Evolutionary conservation across 2,113 vertebrate genomes (phyloP).

Genomic region (Labeo rohita): DNA sequence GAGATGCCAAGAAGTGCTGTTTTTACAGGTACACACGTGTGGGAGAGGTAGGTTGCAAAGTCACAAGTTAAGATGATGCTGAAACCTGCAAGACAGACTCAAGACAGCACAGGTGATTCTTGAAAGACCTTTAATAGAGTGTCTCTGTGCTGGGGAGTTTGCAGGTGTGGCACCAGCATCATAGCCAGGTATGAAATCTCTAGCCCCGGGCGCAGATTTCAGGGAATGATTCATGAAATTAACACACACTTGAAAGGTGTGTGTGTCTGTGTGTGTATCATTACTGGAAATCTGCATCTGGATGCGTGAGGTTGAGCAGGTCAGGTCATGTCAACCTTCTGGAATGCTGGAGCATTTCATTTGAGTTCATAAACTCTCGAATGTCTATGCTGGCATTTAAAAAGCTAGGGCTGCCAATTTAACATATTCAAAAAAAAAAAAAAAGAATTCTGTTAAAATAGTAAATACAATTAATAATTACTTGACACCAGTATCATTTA

Average conservation of each 20-base stretch:
- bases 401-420: background rate
- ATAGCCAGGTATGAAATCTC: constrained; percentile 4
- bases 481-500: no score
- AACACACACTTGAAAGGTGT: constrained; percentile 18
- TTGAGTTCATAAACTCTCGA: background rate
- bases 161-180: background rate
- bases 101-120: background rate
- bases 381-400: background rate
- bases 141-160: background rate
- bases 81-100: background rate
- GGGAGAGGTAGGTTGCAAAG: background rate
- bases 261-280: background rate
- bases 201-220: constrained; percentile 26
- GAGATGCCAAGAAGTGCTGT: background rate
- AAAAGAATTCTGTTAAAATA: background rate
- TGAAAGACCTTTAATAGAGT: background rate
- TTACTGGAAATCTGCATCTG: constrained; percentile 11
- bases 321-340: constrained; percentile 40
- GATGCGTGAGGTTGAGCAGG: constrained; percentile 14
- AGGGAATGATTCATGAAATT: constrained; percentile 18
- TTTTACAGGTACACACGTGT: background rate
- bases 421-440: background rate
- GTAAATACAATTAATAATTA: background rate
- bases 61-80: background rate
- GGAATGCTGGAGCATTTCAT: constrained; percentile 27